These are phyloP conservation scores for Hyposoter didymator DNA, from an alignment of 2,888 invertebrate genomes.

Conservation along the genomic window DNA sequence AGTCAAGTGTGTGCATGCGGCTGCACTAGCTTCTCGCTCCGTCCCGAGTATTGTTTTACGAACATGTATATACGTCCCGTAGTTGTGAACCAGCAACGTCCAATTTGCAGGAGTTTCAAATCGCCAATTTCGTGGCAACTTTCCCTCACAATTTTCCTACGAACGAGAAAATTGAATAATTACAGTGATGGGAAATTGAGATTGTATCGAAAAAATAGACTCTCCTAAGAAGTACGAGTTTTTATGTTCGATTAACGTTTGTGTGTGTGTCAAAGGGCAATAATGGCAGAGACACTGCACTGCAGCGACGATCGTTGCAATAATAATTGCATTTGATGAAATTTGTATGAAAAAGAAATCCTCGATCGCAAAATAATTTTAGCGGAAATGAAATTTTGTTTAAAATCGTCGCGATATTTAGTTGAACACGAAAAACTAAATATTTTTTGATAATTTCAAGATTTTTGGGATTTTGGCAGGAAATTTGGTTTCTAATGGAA, in stretches of 20 bases:
- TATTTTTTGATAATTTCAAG: too few species aligned
- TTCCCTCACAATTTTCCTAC: not conserved
- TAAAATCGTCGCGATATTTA: too few species aligned
- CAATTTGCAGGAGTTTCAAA: not conserved
- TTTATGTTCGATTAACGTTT: not conserved
- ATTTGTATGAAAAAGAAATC: not conserved
- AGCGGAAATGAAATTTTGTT: too few species aligned
- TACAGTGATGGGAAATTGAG: not conserved
- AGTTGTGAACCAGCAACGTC: not conserved
- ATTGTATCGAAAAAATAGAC: not conserved
- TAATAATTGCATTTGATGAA: not conserved
- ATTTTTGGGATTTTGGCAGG: too few species aligned
- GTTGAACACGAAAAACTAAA: too few species aligned
- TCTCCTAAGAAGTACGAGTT: not conserved
- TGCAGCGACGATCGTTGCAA: not conserved
- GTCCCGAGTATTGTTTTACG: conserved; percentile 7
- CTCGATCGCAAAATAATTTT: not conserved
- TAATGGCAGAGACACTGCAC: not conserved
- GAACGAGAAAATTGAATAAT: not conserved
- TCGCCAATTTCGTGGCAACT: not conserved
- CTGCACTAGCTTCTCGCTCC: not conserved
- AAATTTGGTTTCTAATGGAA: too few species aligned
- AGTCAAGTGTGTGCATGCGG: conserved; percentile 75
- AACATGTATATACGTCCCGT: not conserved
- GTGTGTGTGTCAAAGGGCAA: not conserved